A percentile compares a stretch with the other conserved stretches of the same genome.
These are phyloP conservation scores for Electrona antarctica DNA, from an alignment of 2,113 vertebrate species.

Conservation along the genomic window DNA sequence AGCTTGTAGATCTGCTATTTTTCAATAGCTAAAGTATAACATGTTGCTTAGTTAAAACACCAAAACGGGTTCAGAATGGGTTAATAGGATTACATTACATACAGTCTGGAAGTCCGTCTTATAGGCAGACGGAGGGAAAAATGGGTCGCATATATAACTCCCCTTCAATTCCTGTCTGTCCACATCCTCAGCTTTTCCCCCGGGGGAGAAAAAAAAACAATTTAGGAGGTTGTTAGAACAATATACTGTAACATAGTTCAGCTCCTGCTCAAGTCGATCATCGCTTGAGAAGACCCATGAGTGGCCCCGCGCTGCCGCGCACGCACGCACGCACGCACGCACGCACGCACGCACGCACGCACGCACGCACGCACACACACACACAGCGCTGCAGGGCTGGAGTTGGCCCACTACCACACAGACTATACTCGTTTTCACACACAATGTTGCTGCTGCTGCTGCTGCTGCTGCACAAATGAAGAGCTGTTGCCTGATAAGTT, in stretches of 20 bases:
- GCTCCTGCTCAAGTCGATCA: constrained; percentile 4
- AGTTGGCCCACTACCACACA: not conserved
- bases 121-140: constrained; percentile 37
- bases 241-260: constrained; percentile 1
- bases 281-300: constrained; percentile 3
- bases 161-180: constrained; percentile 7
- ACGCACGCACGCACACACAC: too few relatives aligned
- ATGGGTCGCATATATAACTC: constrained; percentile 36
- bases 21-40: too few relatives aligned
- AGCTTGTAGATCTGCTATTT: too few relatives aligned
- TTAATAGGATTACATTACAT: constrained; percentile 24
- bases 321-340: too few relatives aligned
- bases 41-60: too few relatives aligned
- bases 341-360: too few relatives aligned
- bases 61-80: too few relatives aligned
- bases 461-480: constrained; percentile 39
- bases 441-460: constrained; percentile 24
- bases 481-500: constrained; percentile 36
- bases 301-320: too few relatives aligned
- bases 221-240: constrained; percentile 13
- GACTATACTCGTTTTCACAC: constrained; percentile 22
- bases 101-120: constrained; percentile 40
- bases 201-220: constrained; percentile 19
- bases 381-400: not conserved
- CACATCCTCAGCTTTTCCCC: not conserved